Conservation (phyloP, 2,113 vertebrate species). For the Monarcha castaneiventris region DNA sequence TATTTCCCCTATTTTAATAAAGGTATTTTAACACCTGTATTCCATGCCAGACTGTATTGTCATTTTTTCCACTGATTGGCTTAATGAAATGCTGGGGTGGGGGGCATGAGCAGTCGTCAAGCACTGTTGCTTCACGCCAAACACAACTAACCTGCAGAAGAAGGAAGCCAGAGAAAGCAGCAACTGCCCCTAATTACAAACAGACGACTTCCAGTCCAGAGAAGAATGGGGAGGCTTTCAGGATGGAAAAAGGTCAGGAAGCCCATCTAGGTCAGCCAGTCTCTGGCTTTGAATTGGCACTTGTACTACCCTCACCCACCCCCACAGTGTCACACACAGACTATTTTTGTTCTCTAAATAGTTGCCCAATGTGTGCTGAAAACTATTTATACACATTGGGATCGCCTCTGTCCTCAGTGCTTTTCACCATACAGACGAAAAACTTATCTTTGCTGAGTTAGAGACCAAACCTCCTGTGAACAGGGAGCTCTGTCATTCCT, state of each 20-base stretch:
- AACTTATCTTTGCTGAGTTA: conserved; percentile 59
- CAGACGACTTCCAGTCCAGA: conserved; percentile 48
- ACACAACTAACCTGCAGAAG: conserved; percentile 63
- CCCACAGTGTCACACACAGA: conserved; percentile 48
- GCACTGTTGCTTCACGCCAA: conserved; percentile 59
- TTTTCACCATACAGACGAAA: conserved; percentile 10
- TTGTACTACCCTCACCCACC: conserved; percentile 45
- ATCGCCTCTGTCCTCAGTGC: conserved; percentile 61
- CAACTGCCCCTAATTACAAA: conserved; percentile 63
- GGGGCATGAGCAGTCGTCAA: conserved; percentile 13
- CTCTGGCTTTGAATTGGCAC: conserved; percentile 64
- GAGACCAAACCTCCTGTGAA: background rate
- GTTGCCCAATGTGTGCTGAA: conserved; percentile 69
- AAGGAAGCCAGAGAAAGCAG: conserved; percentile 69
- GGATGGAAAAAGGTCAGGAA: conserved; percentile 70
- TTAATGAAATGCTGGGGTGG: background rate
- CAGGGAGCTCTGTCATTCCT: background rate
- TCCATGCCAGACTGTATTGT: conserved; percentile 65
- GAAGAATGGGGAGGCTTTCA: conserved; percentile 41
- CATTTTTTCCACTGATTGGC: conserved; percentile 70
- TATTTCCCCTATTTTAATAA: conserved; percentile 74
- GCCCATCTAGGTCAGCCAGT: conserved; percentile 49
- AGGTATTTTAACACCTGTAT: conserved; percentile 72
- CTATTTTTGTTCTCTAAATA: conserved; percentile 75
- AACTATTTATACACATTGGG: conserved; percentile 71